Evolutionary conservation across 2,888 invertebrate genomes (phyloP).

Genomic region (Axea sp.): DNA sequence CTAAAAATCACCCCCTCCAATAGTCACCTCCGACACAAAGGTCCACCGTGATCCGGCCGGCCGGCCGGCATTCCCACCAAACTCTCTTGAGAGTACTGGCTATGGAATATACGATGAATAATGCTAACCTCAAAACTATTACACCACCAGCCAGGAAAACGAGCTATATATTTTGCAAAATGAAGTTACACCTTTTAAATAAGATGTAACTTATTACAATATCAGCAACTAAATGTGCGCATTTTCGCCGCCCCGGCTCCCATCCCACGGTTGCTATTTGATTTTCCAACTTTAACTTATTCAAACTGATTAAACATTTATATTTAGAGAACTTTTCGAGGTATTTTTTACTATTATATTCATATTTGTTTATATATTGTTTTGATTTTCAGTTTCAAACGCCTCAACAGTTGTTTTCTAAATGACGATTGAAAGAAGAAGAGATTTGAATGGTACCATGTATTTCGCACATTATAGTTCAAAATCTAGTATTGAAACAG

Average conservation of each 20-base stretch:
- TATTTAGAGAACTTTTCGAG: too few species aligned
- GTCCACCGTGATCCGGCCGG: conserved; percentile 65
- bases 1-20: conserved; percentile 74
- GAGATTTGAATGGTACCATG: too few species aligned
- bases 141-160: conserved; percentile 58
- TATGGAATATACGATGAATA: conserved; percentile 63
- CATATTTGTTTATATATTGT: too few species aligned
- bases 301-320: conserved; percentile 22
- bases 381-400: too few species aligned
- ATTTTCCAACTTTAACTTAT: conserved; percentile 15
- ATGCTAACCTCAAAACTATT: conserved; percentile 62
- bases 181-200: conserved; percentile 60
- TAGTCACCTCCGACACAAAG: conserved; percentile 68
- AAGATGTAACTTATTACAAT: conserved; percentile 58
- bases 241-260: conserved; percentile 9
- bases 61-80: conserved; percentile 58
- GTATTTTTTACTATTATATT: too few species aligned
- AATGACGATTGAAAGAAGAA: too few species aligned
- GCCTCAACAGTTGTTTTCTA: too few species aligned
- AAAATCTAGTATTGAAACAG: too few species aligned
- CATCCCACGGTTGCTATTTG: conserved; percentile 8
- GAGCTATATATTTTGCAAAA: conserved; percentile 59
- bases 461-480: too few species aligned
- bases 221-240: conserved; percentile 47
- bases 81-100: conserved; percentile 53